Percentiles rank a stretch among this genome's conserved stretches.
phyloP scores from a whole-genome alignment of 2,797 vertebrate genomes.

The Girardinus metallicus region DNA sequence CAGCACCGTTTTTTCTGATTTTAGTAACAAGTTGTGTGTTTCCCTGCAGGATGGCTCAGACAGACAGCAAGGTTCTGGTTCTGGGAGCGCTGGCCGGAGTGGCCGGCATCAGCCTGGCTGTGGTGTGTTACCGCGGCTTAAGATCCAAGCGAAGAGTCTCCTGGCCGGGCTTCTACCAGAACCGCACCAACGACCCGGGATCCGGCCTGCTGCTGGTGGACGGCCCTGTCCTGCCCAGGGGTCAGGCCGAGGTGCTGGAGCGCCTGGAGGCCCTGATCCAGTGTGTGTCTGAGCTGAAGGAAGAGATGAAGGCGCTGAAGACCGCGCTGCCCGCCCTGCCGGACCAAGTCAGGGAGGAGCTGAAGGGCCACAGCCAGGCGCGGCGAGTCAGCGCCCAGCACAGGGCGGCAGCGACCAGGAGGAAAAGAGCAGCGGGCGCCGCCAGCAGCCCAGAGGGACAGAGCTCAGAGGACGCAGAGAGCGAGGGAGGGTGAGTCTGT shows the following conservation, averaged over 20 bases:
- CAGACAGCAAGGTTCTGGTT: constrained; percentile 85
- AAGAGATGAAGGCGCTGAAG: constrained; percentile 89
- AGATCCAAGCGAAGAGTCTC: constrained; percentile 43
- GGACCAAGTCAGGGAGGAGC: constrained; percentile 87
- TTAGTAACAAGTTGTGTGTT: not conserved
- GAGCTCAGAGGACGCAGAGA: constrained; percentile 85
- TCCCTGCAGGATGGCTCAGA: constrained; percentile 82
- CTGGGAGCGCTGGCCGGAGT: constrained; percentile 89
- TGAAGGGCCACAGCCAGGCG: constrained; percentile 64
- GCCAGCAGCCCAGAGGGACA: constrained; percentile 53
- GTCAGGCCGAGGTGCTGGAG: constrained; percentile 88
- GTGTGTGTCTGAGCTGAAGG: constrained; percentile 91
- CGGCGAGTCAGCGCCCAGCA: constrained; percentile 80
- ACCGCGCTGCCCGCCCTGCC: constrained; percentile 87
- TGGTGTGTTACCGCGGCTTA: constrained; percentile 81
- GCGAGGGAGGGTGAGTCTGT: constrained; percentile 83
- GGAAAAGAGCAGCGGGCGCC: constrained; percentile 76
- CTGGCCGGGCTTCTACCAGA: constrained; percentile 33
- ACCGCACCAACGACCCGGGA: constrained; percentile 30
- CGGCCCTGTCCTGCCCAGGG: constrained; percentile 67
- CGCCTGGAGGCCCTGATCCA: constrained; percentile 87
- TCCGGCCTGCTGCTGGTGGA: constrained; percentile 56
- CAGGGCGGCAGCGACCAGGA: constrained; percentile 79
- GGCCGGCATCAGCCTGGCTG: constrained; percentile 87
- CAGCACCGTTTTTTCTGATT: not conserved